Evolutionary conservation across 1,140 invertebrate species (phyloP), one percentile per base, ranked within the genome.

Genomic region (Caerostris extrusa): DNA sequence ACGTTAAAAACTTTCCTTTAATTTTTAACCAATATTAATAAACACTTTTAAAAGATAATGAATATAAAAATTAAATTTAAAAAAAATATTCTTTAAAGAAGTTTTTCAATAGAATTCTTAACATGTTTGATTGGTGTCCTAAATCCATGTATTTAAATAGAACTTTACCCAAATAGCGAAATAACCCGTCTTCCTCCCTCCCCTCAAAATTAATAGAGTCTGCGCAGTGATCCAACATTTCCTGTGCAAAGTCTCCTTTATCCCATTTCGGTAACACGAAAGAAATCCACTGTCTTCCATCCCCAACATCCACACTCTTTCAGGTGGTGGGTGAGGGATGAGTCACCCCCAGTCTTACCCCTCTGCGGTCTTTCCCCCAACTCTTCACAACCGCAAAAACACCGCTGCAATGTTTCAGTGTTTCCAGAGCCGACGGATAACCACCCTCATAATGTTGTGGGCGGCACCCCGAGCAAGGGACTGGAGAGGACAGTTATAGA

Each of bases 401-500:
- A 60, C 60, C 53, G n/a, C 71, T 7, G 8, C 10, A 19, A 60
- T 93, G 91, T 86, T 57, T 57, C 50, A 83, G 90, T 67, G 58
- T 69, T 90, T 12, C 69, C 17, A 53, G 10, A 69, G 64, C 50
- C 17, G 14, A 56, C 4, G 17, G n/a, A 53, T 12, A 67, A 53
- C 53, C 53, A 34, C 87, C 53, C 61, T 4, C 53, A 3, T 6
- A 71, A 58, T 90, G 88, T 71, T n/a, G 91, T 58, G 67, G 91
- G 91, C 82, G 83, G 91, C 34, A 64, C 34, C 34, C 55, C 82
- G 4, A 55, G 12, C 64, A 81, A 3, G 19, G 56, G 61, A 53
- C 91, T 93, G 91, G 61, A 14, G 64, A 19, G 61, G 91, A 87
- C 91, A 93, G 91, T 93, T 93, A 93, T 93, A 61, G 91, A 87